These are phyloP conservation scores for Epizoanthus scotinus DNA, from an alignment of 92 coral and sea anemone species.

Conservation along the genomic window DNA sequence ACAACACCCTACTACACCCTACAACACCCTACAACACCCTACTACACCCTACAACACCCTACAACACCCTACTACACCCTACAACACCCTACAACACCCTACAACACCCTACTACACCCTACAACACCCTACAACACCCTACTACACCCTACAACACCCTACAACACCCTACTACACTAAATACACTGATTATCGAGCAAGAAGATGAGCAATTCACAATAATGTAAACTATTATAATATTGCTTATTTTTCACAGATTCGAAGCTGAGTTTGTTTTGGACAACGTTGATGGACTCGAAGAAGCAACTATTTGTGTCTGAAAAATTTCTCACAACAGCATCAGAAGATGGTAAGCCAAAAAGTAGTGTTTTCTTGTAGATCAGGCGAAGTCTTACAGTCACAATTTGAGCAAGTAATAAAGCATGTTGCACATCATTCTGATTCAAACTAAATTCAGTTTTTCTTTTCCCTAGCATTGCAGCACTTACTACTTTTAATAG, in stretches of 20 bases:
- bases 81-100: too few relatives aligned
- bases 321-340: conserved; percentile 72
- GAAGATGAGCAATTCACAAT: background rate
- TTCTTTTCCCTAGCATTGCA: conserved; percentile 59
- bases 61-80: too few relatives aligned
- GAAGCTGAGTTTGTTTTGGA: conserved; percentile 86
- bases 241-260: conserved; percentile 60
- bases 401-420: background rate
- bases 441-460: background rate
- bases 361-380: background rate
- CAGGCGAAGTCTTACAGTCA: background rate
- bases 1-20: too few relatives aligned
- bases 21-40: too few relatives aligned
- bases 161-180: too few relatives aligned
- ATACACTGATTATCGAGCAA: background rate
- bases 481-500: conserved; percentile 64
- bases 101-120: too few relatives aligned
- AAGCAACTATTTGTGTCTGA: conserved; percentile 86
- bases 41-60: too few relatives aligned
- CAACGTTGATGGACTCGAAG: conserved; percentile 78
- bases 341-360: conserved; percentile 70
- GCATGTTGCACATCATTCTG: background rate
- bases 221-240: background rate
- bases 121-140: too few relatives aligned
- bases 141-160: too few relatives aligned